A percentile compares a stretch with the other conserved stretches of the same genome.
These are phyloP conservation scores for Bryconaethiops microstoma DNA, from an alignment of 2,797 vertebrate species.

Conservation along the genomic window DNA sequence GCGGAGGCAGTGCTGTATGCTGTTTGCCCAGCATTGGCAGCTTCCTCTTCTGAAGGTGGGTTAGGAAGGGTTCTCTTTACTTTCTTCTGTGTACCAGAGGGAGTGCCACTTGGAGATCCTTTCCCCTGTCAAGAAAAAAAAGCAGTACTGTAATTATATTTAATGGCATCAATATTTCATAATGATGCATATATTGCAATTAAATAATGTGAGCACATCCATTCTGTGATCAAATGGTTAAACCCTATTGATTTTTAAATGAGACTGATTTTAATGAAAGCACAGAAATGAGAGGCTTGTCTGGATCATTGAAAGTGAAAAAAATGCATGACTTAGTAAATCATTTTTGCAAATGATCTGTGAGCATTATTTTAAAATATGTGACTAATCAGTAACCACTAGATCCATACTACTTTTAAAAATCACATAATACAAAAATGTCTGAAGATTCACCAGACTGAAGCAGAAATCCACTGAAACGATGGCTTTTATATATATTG, in stretches of 20 bases:
- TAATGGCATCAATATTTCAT: neutral
- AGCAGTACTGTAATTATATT: neutral
- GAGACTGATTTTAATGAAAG: neutral
- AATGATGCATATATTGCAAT: neutral
- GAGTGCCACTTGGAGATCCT: slow-evolving; percentile 80
- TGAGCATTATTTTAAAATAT: too few species aligned
- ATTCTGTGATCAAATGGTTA: neutral
- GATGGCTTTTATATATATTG: too few species aligned
- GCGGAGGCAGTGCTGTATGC: slow-evolving; percentile 88
- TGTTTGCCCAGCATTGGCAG: slow-evolving; percentile 79
- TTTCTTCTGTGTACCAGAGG: slow-evolving; percentile 93
- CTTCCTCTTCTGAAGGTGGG: slow-evolving; percentile 92
- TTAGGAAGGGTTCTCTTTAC: slow-evolving; percentile 98
- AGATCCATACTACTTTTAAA: too few species aligned
- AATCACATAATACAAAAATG: too few species aligned
- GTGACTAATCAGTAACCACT: too few species aligned
- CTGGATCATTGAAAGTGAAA: neutral
- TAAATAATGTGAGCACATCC: neutral
- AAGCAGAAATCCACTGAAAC: too few species aligned
- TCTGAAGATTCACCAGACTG: too few species aligned
- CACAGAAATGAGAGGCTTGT: neutral
- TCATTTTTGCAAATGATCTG: too few species aligned
- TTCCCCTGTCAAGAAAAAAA: slow-evolving; percentile 77
- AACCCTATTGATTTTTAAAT: too few species aligned
- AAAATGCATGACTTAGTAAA: too few species aligned